Evolutionary conservation across 2,888 invertebrate species (phyloP), one percentile per base, ranked within the genome.

Genomic region (Hybos culiciformis): DNA sequence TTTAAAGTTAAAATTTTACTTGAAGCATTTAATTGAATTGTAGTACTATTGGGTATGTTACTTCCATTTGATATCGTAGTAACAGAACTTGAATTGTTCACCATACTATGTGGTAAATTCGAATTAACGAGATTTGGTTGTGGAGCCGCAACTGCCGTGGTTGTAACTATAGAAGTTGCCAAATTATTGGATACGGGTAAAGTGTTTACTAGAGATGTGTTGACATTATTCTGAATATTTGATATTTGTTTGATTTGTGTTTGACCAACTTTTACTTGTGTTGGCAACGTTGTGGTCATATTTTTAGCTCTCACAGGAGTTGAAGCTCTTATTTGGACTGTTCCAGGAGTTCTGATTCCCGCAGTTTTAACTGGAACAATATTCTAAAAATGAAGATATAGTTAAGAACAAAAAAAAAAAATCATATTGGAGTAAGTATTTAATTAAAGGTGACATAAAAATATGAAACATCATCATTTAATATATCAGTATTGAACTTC

Each of bases 261-360:
- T 53, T 65, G 63, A 24, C 66, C 66, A 42, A 66, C 63, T 53
- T 66, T 66, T 4, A 66, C 63, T 50, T 61, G 61, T 37, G 60
- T 58, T 51, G 53, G 51, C 24, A 46, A 32, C 23, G 43, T 37
- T 17, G 36, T 31, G 43, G 52, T 49, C 34, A 51, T 50, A 44
- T 57, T 54, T 31, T 37, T 43, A 9, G 45, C 42, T 21, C 54
- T 52, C 40, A 57, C 54, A 5, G 66, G 55, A 33, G 62, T 56
- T 33, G 53, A 46, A 15, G 52, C 48, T 31, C 65, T 60, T 42
- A 66, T 63, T 51, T 66, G 66, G 43, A 65, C 63, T 37, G 62
- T 56, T 9, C 59, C 57, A 24, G 66, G 58, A 4, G 63, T 46
- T 19, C 55, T 60, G 24, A 44, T 26, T 24, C 46, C 43, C 17